phyloP scores from a whole-genome alignment of 2,113 vertebrate genomes.

The Cyphomyrus discorhynchus region DNA sequence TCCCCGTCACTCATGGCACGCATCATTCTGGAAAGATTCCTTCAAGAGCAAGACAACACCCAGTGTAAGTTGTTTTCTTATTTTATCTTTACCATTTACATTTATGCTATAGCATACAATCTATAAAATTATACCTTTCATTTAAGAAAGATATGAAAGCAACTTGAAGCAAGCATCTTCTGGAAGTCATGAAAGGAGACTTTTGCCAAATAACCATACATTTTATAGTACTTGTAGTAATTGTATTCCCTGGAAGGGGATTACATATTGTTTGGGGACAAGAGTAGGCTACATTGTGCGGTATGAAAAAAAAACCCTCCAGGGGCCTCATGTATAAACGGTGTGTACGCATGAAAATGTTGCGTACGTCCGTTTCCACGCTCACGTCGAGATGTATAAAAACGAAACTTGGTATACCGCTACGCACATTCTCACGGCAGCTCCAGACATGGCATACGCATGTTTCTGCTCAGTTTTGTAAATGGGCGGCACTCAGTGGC shows the following conservation, averaged over 20 bases:
- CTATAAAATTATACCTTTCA: background rate
- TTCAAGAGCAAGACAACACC: constrained; percentile 5
- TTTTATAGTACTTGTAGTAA: background rate
- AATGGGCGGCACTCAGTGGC: too few species aligned
- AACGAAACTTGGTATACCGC: too few species aligned
- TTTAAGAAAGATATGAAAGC: background rate
- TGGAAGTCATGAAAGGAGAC: background rate
- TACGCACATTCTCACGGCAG: too few species aligned
- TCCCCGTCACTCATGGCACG: constrained; percentile 17
- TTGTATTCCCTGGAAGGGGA: background rate
- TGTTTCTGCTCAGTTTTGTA: too few species aligned
- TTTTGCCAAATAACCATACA: background rate
- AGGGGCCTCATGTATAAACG: background rate
- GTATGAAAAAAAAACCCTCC: background rate
- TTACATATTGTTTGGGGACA: background rate
- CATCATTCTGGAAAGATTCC: constrained; percentile 13
- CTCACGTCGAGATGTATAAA: too few species aligned
- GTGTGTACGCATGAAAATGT: too few species aligned
- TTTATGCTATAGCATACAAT: background rate
- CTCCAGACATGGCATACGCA: too few species aligned
- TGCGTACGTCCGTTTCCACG: too few species aligned
- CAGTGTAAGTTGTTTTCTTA: background rate
- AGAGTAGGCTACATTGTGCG: background rate
- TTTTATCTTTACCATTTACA: background rate
- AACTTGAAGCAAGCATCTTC: background rate